phyloP scores from a whole-genome alignment of 2,888 invertebrate genomes.

The Athalia rosae region DNA sequence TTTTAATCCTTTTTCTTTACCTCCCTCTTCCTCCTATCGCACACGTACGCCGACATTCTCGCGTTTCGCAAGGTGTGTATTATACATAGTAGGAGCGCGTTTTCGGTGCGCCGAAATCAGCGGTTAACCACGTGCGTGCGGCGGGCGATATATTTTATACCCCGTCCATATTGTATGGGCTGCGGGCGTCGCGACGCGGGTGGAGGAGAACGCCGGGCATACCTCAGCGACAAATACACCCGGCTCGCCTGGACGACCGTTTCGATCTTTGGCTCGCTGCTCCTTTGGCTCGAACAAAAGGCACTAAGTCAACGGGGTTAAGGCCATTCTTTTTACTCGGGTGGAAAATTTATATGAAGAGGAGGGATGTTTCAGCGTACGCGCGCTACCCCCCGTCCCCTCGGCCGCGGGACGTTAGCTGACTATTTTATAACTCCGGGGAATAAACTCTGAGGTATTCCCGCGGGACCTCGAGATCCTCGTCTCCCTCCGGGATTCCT shows the following conservation, averaged over 20 bases:
- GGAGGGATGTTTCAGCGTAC: not conserved
- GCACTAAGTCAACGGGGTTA: slow-evolving; percentile 47
- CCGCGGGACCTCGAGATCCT: slow-evolving; percentile 45
- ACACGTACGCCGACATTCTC: slow-evolving; percentile 23
- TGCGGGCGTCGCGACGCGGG: slow-evolving; percentile 9
- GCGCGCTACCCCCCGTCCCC: too few relatives aligned
- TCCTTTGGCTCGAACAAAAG: slow-evolving; percentile 40
- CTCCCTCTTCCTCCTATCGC: not conserved
- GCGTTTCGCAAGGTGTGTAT: slow-evolving; percentile 3
- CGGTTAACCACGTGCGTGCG: too few relatives aligned
- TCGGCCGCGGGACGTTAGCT: too few relatives aligned
- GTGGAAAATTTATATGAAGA: slow-evolving; percentile 8
- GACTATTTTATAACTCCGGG: too few relatives aligned
- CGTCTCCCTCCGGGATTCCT: slow-evolving; percentile 56
- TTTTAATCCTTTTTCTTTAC: too few relatives aligned
- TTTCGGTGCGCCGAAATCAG: slow-evolving; percentile 12
- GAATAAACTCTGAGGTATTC: too few relatives aligned
- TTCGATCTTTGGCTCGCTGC: too few relatives aligned
- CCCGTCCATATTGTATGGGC: not conserved
- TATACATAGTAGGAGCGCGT: too few relatives aligned
- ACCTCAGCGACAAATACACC: slow-evolving; percentile 47
- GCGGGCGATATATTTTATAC: too few relatives aligned
- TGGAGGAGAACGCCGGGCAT: slow-evolving; percentile 42
- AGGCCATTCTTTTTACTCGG: slow-evolving; percentile 29
- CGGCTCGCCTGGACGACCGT: not conserved